A percentile compares a stretch with the other conserved stretches of the same genome.
These are phyloP conservation scores for Microctenopoma lineatum DNA, from an alignment of 2,797 vertebrate genomes.

Conservation along the genomic window DNA sequence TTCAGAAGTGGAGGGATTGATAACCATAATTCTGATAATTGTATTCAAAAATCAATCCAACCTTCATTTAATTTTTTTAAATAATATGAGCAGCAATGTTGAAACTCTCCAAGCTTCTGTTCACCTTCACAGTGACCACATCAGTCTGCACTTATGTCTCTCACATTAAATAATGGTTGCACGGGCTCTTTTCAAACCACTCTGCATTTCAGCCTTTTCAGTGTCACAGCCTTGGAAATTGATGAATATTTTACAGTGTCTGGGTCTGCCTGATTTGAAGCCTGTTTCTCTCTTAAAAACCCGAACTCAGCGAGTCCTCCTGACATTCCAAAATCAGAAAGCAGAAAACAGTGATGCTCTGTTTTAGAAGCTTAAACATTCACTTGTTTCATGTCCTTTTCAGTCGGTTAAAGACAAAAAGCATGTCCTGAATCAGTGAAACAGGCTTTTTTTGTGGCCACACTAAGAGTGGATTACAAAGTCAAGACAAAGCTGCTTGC, in stretches of 20 bases:
- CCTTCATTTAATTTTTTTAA: too few relatives aligned
- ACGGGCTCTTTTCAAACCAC: conserved; percentile 5
- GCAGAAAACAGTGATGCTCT: background rate
- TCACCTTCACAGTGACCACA: background rate
- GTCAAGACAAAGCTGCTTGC: conserved; percentile 74
- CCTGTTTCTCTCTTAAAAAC: background rate
- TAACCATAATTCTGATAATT: too few relatives aligned
- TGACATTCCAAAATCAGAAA: conserved; percentile 11
- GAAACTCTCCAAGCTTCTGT: background rate
- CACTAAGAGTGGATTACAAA: conserved; percentile 69
- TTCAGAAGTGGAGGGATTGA: too few relatives aligned
- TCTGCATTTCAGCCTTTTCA: background rate
- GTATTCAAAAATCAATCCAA: too few relatives aligned
- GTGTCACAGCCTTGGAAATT: background rate
- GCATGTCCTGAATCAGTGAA: conserved; percentile 15
- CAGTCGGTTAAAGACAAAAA: conserved; percentile 1
- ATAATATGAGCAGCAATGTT: background rate
- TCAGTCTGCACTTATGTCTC: background rate
- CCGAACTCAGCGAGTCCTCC: conserved; percentile 1
- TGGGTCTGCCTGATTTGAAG: background rate
- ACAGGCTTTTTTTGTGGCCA: conserved; percentile 19
- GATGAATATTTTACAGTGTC: conserved; percentile 10
- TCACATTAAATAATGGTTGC: background rate
- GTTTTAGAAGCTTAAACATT: conserved; percentile 6
- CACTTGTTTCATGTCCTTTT: background rate